Evolutionary conservation across 2,888 invertebrate genomes (phyloP), one percentile per base, ranked within the genome.

Genomic region (Anodontia alba): DNA sequence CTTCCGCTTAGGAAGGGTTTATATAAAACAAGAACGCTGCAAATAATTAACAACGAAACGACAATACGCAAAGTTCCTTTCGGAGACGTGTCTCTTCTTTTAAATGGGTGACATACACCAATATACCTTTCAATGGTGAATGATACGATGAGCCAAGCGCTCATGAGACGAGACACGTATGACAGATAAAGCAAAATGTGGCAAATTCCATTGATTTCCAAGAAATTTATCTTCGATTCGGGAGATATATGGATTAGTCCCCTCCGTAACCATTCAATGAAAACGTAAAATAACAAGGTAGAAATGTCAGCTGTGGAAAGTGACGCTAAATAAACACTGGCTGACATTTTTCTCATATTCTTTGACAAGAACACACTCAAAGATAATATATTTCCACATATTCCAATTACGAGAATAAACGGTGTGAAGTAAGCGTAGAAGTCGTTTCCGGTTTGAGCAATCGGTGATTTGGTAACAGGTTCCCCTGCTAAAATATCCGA

Each of bases 241-340:
- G 88, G 83, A 26, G 67, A 51, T 31, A 89, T 76, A 62, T 85
- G 78, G 0, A 76, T 74, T 26, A 90, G 62, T 29, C 93, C 93
- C 46, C 91, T 76, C 12, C 88, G 76, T 20, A 94, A 69, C 94
- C 94, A 94, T 73, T 94, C 93, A 29, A 92, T 78, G 26, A 92
- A 87, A 5, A 94, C 93, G 77, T 92, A 94, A 62, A 97, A 95
- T 0, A 97, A 93, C 17, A 96, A 96, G 0, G 96, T 91, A 26
- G 97, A 94, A 88, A 97, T 97, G 3, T 97, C 95, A 0, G 97
- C 97, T 92, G 97, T 97, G 80, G 97, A 97, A 71, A 98, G 94
- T 0, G 97, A 97, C 0, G 97, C 96, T 80, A 98, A 95, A 93
- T 98, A 98, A 87, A 96, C 96, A 84, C 97, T 97, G 0, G 97